These are phyloP conservation scores for Tetramorium simillimum DNA, from an alignment of 1,140 invertebrate genomes.

Conservation along the genomic window DNA sequence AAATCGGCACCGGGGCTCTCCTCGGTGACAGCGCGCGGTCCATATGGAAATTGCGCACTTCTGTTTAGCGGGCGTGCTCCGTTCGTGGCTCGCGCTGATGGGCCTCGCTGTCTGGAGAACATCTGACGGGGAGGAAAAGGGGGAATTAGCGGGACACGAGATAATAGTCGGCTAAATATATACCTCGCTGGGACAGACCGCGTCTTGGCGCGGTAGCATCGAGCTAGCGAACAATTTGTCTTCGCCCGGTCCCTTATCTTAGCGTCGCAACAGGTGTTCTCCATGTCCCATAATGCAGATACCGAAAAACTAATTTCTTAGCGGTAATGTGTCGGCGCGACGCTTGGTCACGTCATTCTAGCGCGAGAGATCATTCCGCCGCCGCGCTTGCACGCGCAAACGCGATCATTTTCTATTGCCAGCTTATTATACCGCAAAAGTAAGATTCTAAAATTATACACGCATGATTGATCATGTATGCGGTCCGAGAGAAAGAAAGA, in stretches of 20 bases:
- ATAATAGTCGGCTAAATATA: slow-evolving; percentile 32
- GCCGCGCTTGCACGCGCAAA: background rate
- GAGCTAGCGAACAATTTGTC: slow-evolving; percentile 42
- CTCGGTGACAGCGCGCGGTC: background rate
- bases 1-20: background rate
- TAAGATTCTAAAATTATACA: background rate
- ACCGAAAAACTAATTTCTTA: slow-evolving; percentile 47
- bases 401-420: background rate
- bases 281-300: slow-evolving; percentile 32
- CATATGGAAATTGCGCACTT: slow-evolving; percentile 29
- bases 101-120: background rate
- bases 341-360: background rate
- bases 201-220: background rate
- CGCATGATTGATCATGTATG: background rate
- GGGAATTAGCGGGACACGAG: slow-evolving; percentile 15
- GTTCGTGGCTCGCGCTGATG: background rate
- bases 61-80: background rate
- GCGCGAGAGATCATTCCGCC: background rate
- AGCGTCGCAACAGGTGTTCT: slow-evolving; percentile 45
- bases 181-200: background rate
- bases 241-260: slow-evolving; percentile 30
- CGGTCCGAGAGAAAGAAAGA: background rate
- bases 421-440: background rate
- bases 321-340: background rate
- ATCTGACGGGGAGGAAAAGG: background rate